These are phyloP conservation scores for Cettia cetti DNA, from an alignment of 2,113 vertebrate genomes.

Conservation along the genomic window DNA sequence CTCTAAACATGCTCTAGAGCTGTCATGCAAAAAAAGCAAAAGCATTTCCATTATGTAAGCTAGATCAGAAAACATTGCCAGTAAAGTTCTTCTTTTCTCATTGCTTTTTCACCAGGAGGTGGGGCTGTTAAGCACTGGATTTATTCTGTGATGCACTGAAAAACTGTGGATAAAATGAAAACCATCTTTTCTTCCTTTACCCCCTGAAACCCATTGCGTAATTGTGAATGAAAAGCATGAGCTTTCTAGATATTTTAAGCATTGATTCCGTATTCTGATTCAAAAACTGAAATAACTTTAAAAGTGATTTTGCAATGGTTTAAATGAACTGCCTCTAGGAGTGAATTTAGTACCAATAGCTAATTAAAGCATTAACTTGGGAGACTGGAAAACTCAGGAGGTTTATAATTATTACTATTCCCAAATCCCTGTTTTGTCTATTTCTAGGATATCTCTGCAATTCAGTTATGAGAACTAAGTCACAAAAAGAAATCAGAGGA, in stretches of 20 bases:
- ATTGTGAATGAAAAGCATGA: background rate
- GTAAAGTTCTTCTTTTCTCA: background rate
- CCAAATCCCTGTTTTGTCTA: background rate
- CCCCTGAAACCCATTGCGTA: background rate
- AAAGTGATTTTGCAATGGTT: background rate
- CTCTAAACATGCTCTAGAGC: background rate
- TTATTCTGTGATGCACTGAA: background rate
- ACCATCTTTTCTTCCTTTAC: background rate
- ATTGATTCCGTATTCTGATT: background rate
- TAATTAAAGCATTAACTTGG: constrained; percentile 60
- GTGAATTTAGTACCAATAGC: constrained; percentile 17
- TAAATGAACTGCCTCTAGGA: constrained; percentile 1
- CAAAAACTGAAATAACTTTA: background rate
- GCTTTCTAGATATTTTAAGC: constrained; percentile 8
- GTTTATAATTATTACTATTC: constrained; percentile 58
- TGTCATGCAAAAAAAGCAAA: background rate
- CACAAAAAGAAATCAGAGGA: constrained; percentile 1
- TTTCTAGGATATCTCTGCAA: constrained; percentile 16
- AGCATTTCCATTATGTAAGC: background rate
- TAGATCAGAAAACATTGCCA: background rate
- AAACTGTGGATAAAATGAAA: background rate
- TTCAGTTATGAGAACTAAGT: constrained; percentile 1
- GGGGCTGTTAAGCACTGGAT: constrained; percentile 58
- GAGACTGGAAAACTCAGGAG: constrained; percentile 28
- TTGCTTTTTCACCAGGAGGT: constrained; percentile 51